Evolutionary conservation across 2,113 vertebrate genomes (phyloP).

Genomic region (Barbus barbus): DNA sequence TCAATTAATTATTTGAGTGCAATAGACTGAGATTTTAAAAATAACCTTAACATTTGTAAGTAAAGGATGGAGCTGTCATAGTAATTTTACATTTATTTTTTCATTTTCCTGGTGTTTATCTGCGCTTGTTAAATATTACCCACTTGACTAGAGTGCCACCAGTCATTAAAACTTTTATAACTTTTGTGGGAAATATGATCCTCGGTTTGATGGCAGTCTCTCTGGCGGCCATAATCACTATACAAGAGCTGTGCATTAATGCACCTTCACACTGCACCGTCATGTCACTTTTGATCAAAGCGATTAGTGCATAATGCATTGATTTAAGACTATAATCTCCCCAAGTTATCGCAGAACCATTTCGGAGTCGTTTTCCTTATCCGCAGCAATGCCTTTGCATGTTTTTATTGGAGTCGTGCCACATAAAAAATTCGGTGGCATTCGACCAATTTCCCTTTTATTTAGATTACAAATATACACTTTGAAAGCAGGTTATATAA

Average conservation of each 20-base stretch:
- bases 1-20: background rate
- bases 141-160: background rate
- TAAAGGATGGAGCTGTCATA: too few relatives aligned
- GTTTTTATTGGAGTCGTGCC: background rate
- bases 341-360: background rate
- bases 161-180: background rate
- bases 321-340: background rate
- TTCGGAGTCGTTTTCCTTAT: background rate
- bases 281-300: background rate
- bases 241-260: background rate
- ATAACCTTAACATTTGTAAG: too few relatives aligned
- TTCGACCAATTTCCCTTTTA: background rate
- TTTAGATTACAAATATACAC: background rate
- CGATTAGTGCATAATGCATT: background rate
- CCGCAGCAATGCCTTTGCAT: background rate
- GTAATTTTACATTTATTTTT: background rate
- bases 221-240: background rate
- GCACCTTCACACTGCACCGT: background rate
- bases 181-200: background rate
- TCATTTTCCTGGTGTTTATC: background rate
- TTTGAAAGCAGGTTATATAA: constrained; percentile 4
- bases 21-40: background rate
- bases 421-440: background rate
- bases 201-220: background rate
- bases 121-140: background rate